These are phyloP conservation scores for Sparidentex hasta DNA, from an alignment of 2,797 vertebrate genomes.

Conservation along the genomic window DNA sequence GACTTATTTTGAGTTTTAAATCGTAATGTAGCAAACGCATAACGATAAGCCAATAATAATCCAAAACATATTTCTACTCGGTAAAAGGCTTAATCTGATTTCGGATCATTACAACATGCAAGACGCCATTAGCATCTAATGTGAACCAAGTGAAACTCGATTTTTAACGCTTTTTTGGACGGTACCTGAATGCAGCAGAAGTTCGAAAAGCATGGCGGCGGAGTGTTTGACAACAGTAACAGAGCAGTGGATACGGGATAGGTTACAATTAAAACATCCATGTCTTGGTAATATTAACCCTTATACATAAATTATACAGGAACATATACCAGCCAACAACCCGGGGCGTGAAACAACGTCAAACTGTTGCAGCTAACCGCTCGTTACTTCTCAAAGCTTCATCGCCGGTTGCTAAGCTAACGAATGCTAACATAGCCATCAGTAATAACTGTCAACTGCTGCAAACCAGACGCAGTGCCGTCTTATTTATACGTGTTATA, in stretches of 20 bases:
- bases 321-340: background rate
- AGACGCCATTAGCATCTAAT: background rate
- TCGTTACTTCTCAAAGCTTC: background rate
- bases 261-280: conserved; percentile 75
- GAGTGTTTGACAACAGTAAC: conserved; percentile 76
- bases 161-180: background rate
- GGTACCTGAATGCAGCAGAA: conserved; percentile 31
- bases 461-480: background rate
- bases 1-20: background rate
- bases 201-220: conserved; percentile 86
- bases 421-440: conserved; percentile 35
- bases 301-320: background rate
- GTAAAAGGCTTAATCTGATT: background rate
- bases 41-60: background rate
- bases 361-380: background rate
- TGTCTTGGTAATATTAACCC: conserved; percentile 76
- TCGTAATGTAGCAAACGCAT: background rate
- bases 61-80: background rate
- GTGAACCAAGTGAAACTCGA: background rate
- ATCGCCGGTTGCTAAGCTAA: conserved; percentile 41
- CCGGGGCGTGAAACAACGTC: background rate
- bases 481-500: background rate
- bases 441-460: background rate
- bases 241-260: conserved; percentile 86
- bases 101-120: background rate